Percentiles rank a stretch among this genome's conserved stretches.
Evolutionary conservation across 2,888 invertebrate genomes (phyloP).

Genomic region (Agriopis leucophaearia): DNA sequence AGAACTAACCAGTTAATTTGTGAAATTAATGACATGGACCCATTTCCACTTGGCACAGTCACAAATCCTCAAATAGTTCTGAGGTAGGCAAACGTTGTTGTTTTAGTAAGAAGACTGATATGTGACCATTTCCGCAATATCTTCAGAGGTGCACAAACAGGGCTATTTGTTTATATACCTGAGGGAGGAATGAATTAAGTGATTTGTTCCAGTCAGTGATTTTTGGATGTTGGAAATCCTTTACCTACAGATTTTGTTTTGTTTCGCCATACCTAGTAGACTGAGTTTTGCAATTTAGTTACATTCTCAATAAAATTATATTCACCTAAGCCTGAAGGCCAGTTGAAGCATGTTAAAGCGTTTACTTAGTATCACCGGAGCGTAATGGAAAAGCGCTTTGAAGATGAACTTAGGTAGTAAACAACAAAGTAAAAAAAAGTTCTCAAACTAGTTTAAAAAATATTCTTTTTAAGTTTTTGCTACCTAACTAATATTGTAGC

Average conservation of each 20-base stretch:
- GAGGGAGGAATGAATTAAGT: conserved; percentile 56
- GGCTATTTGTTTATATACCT: conserved; percentile 47
- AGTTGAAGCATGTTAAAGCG: no score
- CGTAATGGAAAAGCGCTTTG: no score
- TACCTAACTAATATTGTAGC: no score
- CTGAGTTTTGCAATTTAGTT: not conserved
- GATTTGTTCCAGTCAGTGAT: conserved; percentile 68
- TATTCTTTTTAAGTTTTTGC: no score
- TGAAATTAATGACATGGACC: conserved; percentile 31
- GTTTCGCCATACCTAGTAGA: not conserved
- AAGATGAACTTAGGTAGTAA: no score
- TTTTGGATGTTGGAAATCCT: conserved; percentile 41
- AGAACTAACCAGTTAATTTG: conserved; percentile 16
- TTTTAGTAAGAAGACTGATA: conserved; percentile 38
- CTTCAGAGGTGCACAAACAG: conserved; percentile 40
- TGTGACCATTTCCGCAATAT: conserved; percentile 38
- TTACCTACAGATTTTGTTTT: conserved; percentile 7
- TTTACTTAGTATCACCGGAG: no score
- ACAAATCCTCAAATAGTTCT: conserved; percentile 26
- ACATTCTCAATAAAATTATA: no score
- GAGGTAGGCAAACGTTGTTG: conserved; percentile 32
- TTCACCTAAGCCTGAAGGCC: no score
- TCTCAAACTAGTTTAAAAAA: no score
- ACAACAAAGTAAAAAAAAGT: no score
- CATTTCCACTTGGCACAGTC: conserved; percentile 29